These are phyloP conservation scores for Clarias laeviceps DNA, from an alignment of 2,797 vertebrate genomes.

Conservation along the genomic window DNA sequence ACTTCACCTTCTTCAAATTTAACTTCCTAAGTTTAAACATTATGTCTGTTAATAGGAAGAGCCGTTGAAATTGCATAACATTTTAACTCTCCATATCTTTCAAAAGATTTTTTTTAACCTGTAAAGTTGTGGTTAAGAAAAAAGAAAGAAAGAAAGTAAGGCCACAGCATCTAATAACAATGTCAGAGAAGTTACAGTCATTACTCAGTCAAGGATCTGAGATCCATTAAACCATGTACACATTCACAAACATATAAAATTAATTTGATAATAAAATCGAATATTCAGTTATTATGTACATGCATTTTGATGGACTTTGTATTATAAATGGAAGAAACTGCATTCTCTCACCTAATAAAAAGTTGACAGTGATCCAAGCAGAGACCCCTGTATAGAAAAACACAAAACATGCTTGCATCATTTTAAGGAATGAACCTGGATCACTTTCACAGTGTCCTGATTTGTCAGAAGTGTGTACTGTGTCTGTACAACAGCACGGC, in stretches of 20 bases:
- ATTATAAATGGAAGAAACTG: background rate
- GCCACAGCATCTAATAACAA: background rate
- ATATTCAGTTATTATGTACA: background rate
- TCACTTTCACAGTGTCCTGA: background rate
- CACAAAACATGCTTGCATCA: background rate
- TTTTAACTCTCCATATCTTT: background rate
- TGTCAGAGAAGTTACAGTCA: too few relatives aligned
- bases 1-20: too few relatives aligned
- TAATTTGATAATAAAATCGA: background rate
- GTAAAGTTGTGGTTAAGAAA: background rate
- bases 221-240: background rate
- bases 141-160: too few relatives aligned
- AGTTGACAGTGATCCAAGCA: constrained; percentile 95
- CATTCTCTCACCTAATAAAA: constrained; percentile 82
- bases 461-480: background rate
- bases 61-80: background rate
- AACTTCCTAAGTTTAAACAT: background rate
- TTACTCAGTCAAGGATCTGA: too few relatives aligned
- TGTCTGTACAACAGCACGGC: background rate
- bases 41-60: background rate
- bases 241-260: background rate
- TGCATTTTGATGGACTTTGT: too few relatives aligned
- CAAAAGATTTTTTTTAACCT: background rate
- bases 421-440: background rate
- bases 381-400: constrained; percentile 80